Conservation (phyloP, 2,113 vertebrate genomes). For the Rousettus leschenaultii region DNA sequence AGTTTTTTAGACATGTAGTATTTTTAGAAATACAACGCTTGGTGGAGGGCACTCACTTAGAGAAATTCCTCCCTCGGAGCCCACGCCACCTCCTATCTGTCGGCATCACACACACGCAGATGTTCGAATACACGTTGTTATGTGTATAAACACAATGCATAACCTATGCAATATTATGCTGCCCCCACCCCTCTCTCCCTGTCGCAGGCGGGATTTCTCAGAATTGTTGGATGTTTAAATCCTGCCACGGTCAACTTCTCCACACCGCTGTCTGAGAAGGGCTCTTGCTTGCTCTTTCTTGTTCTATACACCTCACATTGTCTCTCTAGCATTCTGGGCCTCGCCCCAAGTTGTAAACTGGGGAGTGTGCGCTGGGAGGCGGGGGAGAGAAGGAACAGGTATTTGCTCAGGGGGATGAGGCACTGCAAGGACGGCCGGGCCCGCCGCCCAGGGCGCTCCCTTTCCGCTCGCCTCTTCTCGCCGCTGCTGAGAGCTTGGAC, state of each 20-base stretch:
- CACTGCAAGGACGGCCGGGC: not conserved
- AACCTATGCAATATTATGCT: not conserved
- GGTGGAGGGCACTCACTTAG: not conserved
- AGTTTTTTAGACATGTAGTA: not conserved
- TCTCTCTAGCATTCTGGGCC: not conserved
- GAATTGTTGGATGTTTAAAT: not conserved
- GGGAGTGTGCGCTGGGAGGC: not conserved
- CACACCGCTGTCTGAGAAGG: not conserved
- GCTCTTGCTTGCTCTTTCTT: not conserved
- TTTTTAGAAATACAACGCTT: not conserved
- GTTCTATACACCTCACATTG: not conserved
- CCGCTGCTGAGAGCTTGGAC: not conserved
- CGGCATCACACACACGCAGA: not conserved
- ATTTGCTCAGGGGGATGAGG: not conserved
- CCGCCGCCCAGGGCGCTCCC: fast-evolving
- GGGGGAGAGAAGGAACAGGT: not conserved
- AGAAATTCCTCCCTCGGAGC: not conserved
- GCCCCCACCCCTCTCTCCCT: not conserved
- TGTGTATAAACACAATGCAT: not conserved
- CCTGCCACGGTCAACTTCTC: not conserved
- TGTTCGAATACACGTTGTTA: too few species aligned
- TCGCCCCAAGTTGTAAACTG: not conserved
- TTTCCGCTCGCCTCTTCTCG: not conserved
- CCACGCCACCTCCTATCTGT: not conserved
- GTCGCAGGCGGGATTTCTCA: not conserved